Percentiles rank a stretch among this genome's conserved stretches.
Conservation (phyloP, 1,140 invertebrate species). For the Coenobita brevimanus region DNA sequence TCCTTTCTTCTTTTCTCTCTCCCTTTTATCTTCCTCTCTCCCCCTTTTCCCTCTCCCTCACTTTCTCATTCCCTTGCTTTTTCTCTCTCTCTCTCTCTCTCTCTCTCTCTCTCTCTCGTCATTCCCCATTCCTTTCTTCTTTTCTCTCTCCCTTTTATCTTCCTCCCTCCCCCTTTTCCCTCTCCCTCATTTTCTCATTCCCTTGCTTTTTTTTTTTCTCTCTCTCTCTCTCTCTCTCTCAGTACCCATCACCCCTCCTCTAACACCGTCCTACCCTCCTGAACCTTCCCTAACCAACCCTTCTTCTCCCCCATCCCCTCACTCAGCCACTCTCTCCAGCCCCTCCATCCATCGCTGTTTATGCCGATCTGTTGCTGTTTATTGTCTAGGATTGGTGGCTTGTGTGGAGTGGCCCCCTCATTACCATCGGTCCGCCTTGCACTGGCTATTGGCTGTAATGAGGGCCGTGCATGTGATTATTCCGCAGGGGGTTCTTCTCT, state of each 20-base stretch:
- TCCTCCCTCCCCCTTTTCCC: neutral
- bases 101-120: too few relatives aligned
- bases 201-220: slow-evolving; percentile 23
- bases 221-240: slow-evolving; percentile 20
- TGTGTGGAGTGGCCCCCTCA: neutral
- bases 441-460: slow-evolving; percentile 32
- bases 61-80: neutral
- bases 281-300: neutral
- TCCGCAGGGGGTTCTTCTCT: neutral
- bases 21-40: too few relatives aligned
- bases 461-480: slow-evolving; percentile 26
- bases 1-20: neutral
- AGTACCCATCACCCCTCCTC: neutral
- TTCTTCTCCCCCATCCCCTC: neutral
- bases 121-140: neutral
- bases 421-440: slow-evolving; percentile 28
- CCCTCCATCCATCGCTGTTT: slow-evolving; percentile 34
- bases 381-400: slow-evolving; percentile 32
- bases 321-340: neutral
- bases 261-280: neutral
- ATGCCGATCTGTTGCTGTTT: slow-evolving; percentile 37
- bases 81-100: too few relatives aligned
- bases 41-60: too few relatives aligned
- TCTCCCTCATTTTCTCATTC: neutral
- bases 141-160: neutral